phyloP scores from a whole-genome alignment of 1,140 invertebrate genomes.

The Lepidotrigona ventralis region DNA sequence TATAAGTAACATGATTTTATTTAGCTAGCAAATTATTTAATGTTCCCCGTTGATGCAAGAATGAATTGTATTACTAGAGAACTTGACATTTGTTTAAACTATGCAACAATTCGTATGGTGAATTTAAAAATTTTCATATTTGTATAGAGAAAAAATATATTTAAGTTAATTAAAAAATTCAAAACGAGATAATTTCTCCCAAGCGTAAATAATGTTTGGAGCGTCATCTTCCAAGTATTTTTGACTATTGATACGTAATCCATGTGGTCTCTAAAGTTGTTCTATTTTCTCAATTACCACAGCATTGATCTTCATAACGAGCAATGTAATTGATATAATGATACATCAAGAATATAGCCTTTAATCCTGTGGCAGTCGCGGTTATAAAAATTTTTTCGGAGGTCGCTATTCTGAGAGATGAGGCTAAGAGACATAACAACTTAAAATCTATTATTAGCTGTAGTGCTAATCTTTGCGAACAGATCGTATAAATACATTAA shows the following conservation, averaged over 20 bases:
- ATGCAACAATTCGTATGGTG: background rate
- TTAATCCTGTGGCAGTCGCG: background rate
- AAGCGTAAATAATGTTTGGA: background rate
- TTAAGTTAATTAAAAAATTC: background rate
- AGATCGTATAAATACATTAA: too few species aligned
- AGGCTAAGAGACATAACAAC: too few species aligned
- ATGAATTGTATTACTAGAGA: background rate
- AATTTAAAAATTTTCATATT: background rate
- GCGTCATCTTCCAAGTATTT: background rate
- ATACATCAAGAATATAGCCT: background rate
- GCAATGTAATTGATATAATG: background rate
- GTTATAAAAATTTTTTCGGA: too few species aligned
- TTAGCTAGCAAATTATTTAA: conserved; percentile 3
- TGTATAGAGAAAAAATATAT: background rate
- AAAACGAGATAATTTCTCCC: background rate
- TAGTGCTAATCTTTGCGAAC: too few species aligned
- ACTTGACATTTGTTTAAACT: background rate
- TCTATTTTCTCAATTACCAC: background rate
- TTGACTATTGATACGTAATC: too few species aligned
- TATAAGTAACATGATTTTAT: background rate
- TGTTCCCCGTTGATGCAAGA: background rate
- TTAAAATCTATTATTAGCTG: too few species aligned
- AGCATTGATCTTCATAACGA: background rate
- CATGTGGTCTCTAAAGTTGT: background rate
- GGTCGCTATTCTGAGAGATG: too few species aligned